Evolutionary conservation across 2,797 vertebrate species (phyloP), one percentile per base, ranked within the genome.

Genomic region (Chanos chanos): DNA sequence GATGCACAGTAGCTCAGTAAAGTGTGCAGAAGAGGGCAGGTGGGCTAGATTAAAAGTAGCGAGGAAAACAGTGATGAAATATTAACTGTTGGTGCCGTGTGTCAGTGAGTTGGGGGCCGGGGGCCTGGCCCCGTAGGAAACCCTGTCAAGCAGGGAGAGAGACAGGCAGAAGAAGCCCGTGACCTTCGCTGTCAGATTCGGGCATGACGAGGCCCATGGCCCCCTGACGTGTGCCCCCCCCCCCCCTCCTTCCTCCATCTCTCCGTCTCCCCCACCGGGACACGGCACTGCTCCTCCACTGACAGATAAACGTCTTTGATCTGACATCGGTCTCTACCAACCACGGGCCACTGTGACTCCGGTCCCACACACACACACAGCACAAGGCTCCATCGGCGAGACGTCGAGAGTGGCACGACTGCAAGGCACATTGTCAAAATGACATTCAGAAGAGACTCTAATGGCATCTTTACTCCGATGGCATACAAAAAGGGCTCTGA

Each of bases 101-200:
- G 83, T 80, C 80, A 71, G 74, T 27, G 76, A 81, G 72, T 41
- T 55, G 37, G 69, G 75, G 73, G 9, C 25, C 74, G 79, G 68
- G 68, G 81, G 81, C 77, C 69, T 49, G 30, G 66, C 88, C 88
- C 84, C 87, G n/a, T 27, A 80, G 85, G 88, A 85, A 67, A 74
- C 73, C 74, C 83, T 90, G 89, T 88, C 89, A 88, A 76, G 71
- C 78, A 79, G 74, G 25, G 63, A 69, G 75, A 83, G 74, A 82
- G 82, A 84, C 77, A 76, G 79, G 74, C 73, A 27, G 66, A 73
- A 82, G 78, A 81, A 77, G 81, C 76, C 81, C 68, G 74, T 89
- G 89, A 90, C 88, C 88, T 90, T 86, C 80, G 80, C 89, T 89
- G 87, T 90, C 89, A 88, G 82, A 73, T 47, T 72, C 77, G 77